phyloP scores from a whole-genome alignment of 2,113 vertebrate species.

The Platichthys flesus region DNA sequence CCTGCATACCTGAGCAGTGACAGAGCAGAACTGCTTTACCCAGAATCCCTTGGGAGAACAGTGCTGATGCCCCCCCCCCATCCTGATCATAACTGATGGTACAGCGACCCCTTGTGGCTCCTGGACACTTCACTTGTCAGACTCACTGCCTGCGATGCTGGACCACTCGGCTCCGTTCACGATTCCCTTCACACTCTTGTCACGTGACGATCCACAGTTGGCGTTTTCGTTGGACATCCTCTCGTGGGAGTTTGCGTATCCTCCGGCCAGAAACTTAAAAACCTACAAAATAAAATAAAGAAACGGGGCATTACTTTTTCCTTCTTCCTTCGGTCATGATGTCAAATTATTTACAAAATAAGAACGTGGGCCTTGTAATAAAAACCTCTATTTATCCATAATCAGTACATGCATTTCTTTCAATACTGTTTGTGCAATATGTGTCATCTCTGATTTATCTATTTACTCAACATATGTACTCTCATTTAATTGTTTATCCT shows the following conservation, averaged over 20 bases:
- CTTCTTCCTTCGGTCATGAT: no score
- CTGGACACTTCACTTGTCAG: neutral
- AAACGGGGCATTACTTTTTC: neutral
- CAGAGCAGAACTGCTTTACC: neutral
- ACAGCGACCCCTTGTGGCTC: no score
- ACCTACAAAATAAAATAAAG: slow-evolving; percentile 78
- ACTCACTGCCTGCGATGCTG: slow-evolving; percentile 83
- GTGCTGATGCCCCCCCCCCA: neutral
- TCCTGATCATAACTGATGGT: no score
- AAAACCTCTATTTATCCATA: no score
- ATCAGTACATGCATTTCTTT: no score
- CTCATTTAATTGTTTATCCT: no score
- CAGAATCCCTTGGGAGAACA: neutral
- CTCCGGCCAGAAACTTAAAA: slow-evolving; percentile 89
- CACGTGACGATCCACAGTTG: slow-evolving; percentile 87
- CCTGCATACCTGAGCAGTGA: slow-evolving; percentile 89
- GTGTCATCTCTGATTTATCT: no score
- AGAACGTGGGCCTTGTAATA: no score
- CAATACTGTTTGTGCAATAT: no score
- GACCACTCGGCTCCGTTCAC: slow-evolving; percentile 93
- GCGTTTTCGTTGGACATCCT: slow-evolving; percentile 85
- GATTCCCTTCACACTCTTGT: slow-evolving; percentile 81
- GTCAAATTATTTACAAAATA: no score
- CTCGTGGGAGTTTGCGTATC: slow-evolving; percentile 87
- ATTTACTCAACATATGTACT: no score